phyloP scores from a whole-genome alignment of 2,113 vertebrate species.

The Mormyrus iriodes region DNA sequence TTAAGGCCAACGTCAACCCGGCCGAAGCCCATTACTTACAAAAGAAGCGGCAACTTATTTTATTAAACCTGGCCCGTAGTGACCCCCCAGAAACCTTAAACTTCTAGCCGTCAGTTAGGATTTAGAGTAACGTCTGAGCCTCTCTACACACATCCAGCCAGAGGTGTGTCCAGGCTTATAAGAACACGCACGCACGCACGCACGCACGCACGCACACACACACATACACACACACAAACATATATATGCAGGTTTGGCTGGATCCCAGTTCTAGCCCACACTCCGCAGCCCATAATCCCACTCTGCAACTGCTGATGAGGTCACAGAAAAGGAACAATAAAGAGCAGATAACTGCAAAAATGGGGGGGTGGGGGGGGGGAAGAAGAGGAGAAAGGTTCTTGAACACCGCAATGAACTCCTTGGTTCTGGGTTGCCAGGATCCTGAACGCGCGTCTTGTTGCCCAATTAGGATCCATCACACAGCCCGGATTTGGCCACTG shows the following conservation, averaged over 20 bases:
- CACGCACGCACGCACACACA: neutral
- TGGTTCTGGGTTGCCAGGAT: neutral
- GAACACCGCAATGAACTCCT: conserved; percentile 21
- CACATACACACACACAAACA: neutral
- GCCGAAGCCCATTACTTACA: neutral
- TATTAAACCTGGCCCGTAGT: neutral
- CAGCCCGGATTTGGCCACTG: conserved; percentile 9
- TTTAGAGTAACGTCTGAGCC: neutral
- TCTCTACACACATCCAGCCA: neutral
- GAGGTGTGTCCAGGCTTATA: neutral
- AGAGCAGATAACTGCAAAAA: neutral
- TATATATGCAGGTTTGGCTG: neutral
- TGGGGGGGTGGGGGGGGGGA: conserved; percentile 7
- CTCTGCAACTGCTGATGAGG: neutral
- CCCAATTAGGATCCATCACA: conserved; percentile 23
- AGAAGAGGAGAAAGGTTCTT: conserved; percentile 18
- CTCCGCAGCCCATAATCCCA: neutral
- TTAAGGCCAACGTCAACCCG: neutral
- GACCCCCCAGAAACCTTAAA: neutral
- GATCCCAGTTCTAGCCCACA: conserved; percentile 9
- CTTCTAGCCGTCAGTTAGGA: neutral
- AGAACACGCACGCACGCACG: neutral
- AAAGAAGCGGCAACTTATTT: neutral
- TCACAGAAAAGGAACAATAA: conserved; percentile 14
- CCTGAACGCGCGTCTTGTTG: conserved; percentile 20